These are phyloP conservation scores for Bradysia coprophila DNA, from an alignment of 1,140 invertebrate species.

Conservation along the genomic window DNA sequence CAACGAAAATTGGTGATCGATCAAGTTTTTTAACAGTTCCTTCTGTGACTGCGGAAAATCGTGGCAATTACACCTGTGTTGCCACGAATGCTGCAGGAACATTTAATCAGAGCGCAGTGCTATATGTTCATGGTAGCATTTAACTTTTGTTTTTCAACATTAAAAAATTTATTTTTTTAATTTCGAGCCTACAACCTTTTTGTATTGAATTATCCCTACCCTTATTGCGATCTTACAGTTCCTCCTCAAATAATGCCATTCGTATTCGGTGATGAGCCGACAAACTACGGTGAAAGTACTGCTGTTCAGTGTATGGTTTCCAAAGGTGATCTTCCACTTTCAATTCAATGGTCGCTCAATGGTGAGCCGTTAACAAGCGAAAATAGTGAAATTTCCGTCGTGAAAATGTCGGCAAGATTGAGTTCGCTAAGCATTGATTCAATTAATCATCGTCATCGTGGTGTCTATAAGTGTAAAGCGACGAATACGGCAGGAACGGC, in stretches of 20 bases:
- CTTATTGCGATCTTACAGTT: too few species aligned
- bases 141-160: too few species aligned
- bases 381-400: not conserved
- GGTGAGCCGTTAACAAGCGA: not conserved
- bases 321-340: slow-evolving; percentile 53
- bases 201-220: too few species aligned
- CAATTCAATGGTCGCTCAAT: slow-evolving; percentile 48
- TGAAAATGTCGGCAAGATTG: not conserved
- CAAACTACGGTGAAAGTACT: slow-evolving; percentile 42
- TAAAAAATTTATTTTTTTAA: not conserved
- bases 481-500: not conserved
- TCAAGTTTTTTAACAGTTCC: slow-evolving; percentile 52
- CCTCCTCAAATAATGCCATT: slow-evolving; percentile 54
- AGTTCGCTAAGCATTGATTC: not conserved
- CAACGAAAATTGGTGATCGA: slow-evolving; percentile 25
- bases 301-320: slow-evolving; percentile 48
- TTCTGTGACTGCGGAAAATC: slow-evolving; percentile 46
- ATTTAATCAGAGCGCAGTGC: slow-evolving; percentile 28
- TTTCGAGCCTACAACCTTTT: too few species aligned
- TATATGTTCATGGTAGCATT: slow-evolving; percentile 41
- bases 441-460: not conserved
- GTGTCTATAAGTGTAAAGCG: not conserved
- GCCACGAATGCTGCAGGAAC: slow-evolving; percentile 38
- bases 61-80: slow-evolving; percentile 54
- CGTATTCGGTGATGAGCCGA: slow-evolving; percentile 44